Conservation (phyloP, 30 jellyfish, hydroid and myxozoan species). For the Aurelia sp. region DNA sequence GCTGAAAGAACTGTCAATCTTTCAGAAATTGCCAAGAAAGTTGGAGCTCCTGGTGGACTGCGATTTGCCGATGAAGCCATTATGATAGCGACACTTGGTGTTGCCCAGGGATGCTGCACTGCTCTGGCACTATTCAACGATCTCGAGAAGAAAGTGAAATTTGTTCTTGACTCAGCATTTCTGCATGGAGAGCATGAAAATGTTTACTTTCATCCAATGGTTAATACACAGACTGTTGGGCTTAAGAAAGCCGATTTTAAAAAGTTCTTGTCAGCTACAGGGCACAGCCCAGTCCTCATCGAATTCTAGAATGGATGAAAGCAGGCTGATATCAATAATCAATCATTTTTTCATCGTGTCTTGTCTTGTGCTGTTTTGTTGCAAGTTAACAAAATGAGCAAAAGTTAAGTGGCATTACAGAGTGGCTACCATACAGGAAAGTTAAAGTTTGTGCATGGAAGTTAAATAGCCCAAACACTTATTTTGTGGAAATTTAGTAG, state of each 20-base stretch:
- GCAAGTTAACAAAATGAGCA: too few species aligned
- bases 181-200: slow-evolving; percentile 51
- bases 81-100: slow-evolving; percentile 92
- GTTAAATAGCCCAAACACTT: too few species aligned
- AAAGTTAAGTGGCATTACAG: too few species aligned
- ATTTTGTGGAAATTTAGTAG: too few species aligned
- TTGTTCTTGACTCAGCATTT: slow-evolving; percentile 79
- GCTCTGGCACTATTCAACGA: slow-evolving; percentile 88
- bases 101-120: slow-evolving; percentile 94
- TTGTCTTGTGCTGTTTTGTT: too few species aligned
- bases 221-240: slow-evolving; percentile 89
- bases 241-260: slow-evolving; percentile 67
- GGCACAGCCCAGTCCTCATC: slow-evolving; percentile 73
- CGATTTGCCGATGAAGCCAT: slow-evolving; percentile 92
- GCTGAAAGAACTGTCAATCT: slow-evolving; percentile 71
- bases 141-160: slow-evolving; percentile 40
- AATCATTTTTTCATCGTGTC: too few species aligned
- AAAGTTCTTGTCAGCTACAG: slow-evolving; percentile 74
- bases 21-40: slow-evolving; percentile 67
- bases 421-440: too few species aligned
- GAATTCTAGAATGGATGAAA: neutral
- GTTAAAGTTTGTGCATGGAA: too few species aligned
- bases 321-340: too few species aligned
- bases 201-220: slow-evolving; percentile 92
- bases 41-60: slow-evolving; percentile 91